Evolutionary conservation across 2,113 vertebrate genomes (phyloP), one percentile per base, ranked within the genome.

Genomic region (Euleptes europaea): DNA sequence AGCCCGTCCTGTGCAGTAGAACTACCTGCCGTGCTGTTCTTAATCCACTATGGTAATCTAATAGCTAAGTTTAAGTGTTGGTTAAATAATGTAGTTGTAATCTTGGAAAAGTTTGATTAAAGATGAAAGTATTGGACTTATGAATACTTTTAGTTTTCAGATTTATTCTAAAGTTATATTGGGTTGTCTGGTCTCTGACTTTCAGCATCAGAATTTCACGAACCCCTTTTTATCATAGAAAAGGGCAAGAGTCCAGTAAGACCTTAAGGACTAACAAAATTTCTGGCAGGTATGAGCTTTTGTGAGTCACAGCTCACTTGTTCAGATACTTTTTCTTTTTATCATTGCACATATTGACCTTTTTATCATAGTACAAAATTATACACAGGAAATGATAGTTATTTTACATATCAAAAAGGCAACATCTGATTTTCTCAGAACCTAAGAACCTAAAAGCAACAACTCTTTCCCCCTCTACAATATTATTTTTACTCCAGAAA

Each of bases 21-120:
- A 99, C 98, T 79, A 99, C 98, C 1, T 99, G 99, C 88, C 96
- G 98, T 2, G 98, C 98, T 13, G 98, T 99, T 88, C 97, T 99
- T 86, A 99, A 99, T 95, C 99, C 99, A 0, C 96, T 99, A 87
- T 99, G 99, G 99, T 99, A 97, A 83, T 5, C 1, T 31, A 31
- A 66, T 60, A 5, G 3, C 33, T 49, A 40, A n/a, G 47, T 73
- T 83, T 60, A 0, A 1, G 0, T 54, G 80, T 78, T 13, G 23
- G 9, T 38, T 69, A 0, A 54, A 3, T 79, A 70, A 85, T 80
- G 38, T 57, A 15, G 38, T 57, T 47, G 42, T 44, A 47, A 33
- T 73, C 60, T 60, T 71, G 70, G 28, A 60, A 17, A 26, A 26
- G 19, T 10, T 35, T 70, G 26, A 15, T 26, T 74, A 23, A 33